phyloP scores from a whole-genome alignment of 2,113 vertebrate species.

The Cepphus grylle region DNA sequence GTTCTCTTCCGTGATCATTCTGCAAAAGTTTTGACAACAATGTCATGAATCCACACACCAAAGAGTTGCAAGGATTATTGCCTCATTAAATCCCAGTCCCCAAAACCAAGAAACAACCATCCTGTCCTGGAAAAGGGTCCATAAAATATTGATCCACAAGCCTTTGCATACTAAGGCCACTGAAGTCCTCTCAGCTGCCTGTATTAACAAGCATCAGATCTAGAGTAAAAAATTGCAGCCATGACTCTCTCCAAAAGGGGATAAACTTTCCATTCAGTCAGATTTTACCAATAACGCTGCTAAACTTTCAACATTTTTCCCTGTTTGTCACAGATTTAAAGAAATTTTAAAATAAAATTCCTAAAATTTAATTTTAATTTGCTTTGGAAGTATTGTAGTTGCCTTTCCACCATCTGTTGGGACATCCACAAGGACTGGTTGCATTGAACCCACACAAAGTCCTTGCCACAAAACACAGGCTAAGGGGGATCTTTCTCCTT shows the following conservation, averaged over 20 bases:
- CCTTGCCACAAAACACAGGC: neutral
- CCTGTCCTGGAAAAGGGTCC: neutral
- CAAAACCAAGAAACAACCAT: neutral
- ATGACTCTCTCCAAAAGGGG: neutral
- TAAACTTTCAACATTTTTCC: neutral
- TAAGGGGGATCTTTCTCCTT: neutral
- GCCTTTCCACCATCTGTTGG: neutral
- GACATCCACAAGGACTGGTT: neutral
- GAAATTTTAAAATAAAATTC: neutral
- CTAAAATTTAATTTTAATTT: neutral
- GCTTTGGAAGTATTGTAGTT: neutral
- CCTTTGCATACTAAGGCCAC: neutral
- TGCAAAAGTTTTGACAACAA: neutral
- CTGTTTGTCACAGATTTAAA: neutral
- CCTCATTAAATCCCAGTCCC: neutral
- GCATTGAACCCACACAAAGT: neutral
- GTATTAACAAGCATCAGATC: neutral
- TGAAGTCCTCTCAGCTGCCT: neutral
- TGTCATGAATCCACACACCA: neutral
- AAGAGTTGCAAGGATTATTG: neutral
- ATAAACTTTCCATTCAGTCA: neutral
- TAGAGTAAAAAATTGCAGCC: neutral
- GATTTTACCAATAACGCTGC: neutral
- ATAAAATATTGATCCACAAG: neutral
- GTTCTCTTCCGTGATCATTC: fast-evolving